A percentile compares a stretch with the other conserved stretches of the same genome.
phyloP scores from a whole-genome alignment of 2,113 vertebrate species.

The Anarrhichthys ocellatus region DNA sequence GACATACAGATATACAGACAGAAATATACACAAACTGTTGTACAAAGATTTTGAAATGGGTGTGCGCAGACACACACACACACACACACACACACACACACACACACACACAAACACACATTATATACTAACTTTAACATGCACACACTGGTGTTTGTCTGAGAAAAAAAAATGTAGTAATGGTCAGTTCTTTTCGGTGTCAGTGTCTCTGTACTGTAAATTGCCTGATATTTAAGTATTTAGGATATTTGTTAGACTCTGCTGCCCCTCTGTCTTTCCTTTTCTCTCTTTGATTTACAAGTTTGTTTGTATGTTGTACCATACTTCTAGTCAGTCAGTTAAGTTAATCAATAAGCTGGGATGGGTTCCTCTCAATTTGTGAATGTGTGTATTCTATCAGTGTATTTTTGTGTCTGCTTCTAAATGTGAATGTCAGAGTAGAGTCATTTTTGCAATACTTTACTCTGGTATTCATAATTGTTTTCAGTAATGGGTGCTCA shows the following conservation, averaged over 20 bases:
- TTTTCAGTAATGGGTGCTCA: background rate
- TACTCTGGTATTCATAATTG: background rate
- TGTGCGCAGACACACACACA: too few relatives aligned
- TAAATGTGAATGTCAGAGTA: background rate
- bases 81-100: too few relatives aligned
- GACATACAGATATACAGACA: background rate
- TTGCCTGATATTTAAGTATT: background rate
- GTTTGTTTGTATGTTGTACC: slow-evolving; percentile 27
- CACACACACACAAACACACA: background rate
- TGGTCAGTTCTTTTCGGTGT: background rate
- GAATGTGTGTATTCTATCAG: background rate
- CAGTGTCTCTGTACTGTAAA: background rate
- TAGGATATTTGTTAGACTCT: background rate
- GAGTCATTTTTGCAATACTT: too few relatives aligned
- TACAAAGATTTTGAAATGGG: background rate
- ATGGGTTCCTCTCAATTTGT: background rate
- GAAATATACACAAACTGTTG: background rate
- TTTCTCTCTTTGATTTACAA: slow-evolving; percentile 20
- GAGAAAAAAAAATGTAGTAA: background rate
- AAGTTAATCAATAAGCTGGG: slow-evolving; percentile 28
- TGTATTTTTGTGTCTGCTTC: background rate
- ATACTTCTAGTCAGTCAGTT: slow-evolving; percentile 43
- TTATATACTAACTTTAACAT: too few relatives aligned
- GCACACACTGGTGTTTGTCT: background rate
- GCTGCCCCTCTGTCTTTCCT: background rate